phyloP scores from a whole-genome alignment of 2,888 invertebrate species.

The Drosophila tripunctata region DNA sequence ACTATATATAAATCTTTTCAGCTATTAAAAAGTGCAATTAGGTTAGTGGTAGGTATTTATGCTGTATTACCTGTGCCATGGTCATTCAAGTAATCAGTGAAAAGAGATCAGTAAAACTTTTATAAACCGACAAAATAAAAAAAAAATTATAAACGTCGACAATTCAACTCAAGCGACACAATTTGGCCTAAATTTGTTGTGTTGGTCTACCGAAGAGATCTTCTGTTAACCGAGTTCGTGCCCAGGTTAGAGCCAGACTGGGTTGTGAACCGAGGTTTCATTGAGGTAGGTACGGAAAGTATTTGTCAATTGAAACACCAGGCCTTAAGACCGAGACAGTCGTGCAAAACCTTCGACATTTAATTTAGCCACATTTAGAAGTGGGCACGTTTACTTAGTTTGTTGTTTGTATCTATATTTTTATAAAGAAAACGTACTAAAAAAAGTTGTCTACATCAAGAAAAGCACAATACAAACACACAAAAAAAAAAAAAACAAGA shows the following conservation, averaged over 20 bases:
- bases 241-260: slow-evolving; percentile 34
- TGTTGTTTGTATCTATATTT: neutral
- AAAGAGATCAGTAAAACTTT: slow-evolving; percentile 51
- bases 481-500: neutral
- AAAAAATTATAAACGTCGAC: slow-evolving; percentile 48
- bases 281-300: slow-evolving; percentile 57
- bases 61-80: slow-evolving; percentile 44
- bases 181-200: slow-evolving; percentile 68
- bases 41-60: slow-evolving; percentile 21
- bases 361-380: slow-evolving; percentile 72
- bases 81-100: slow-evolving; percentile 49
- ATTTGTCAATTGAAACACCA: slow-evolving; percentile 71
- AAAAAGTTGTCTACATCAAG: slow-evolving; percentile 55
- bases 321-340: slow-evolving; percentile 51
- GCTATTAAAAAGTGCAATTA: slow-evolving; percentile 42
- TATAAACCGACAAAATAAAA: slow-evolving; percentile 11
- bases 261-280: slow-evolving; percentile 43
- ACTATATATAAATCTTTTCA: neutral
- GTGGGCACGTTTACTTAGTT: slow-evolving; percentile 61
- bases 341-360: slow-evolving; percentile 78
- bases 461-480: no score
- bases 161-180: slow-evolving; percentile 65
- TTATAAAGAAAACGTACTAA: slow-evolving; percentile 49
- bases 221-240: slow-evolving; percentile 59
- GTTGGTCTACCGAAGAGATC: slow-evolving; percentile 49